These are phyloP conservation scores for Ommatoiulus sabulosus DNA, from an alignment of 2,888 invertebrate species.

Conservation along the genomic window DNA sequence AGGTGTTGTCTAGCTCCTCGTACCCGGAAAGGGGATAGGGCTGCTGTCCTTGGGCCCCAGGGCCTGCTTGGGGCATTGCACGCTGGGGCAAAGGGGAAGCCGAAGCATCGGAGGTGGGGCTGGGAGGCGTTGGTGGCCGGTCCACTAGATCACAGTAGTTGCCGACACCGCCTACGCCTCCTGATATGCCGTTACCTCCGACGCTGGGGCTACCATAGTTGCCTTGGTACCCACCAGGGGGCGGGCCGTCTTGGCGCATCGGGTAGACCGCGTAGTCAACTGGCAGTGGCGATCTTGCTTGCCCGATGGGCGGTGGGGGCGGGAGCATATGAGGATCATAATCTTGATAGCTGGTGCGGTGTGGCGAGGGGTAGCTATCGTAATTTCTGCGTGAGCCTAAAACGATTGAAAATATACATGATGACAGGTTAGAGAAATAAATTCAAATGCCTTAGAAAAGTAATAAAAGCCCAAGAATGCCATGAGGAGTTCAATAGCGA, in stretches of 20 bases:
- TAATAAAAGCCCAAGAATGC: no score
- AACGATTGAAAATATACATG: background rate
- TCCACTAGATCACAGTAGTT: conserved; percentile 56
- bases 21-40: conserved; percentile 75
- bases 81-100: conserved; percentile 63
- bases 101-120: conserved; percentile 61
- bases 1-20: conserved; percentile 74
- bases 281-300: conserved; percentile 55
- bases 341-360: conserved; percentile 57
- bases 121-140: conserved; percentile 61
- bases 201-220: conserved; percentile 52
- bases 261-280: conserved; percentile 57
- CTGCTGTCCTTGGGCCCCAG: conserved; percentile 67
- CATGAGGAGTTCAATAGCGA: no score
- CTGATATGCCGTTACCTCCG: conserved; percentile 53
- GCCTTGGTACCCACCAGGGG: conserved; percentile 53
- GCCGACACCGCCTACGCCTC: conserved; percentile 32
- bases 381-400: conserved; percentile 59
- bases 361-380: conserved; percentile 59
- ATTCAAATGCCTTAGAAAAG: no score
- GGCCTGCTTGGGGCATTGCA: conserved; percentile 63
- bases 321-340: conserved; percentile 58
- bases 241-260: conserved; percentile 37
- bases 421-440: no score
- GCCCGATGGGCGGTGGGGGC: conserved; percentile 45